Percentiles rank a stretch among this genome's conserved stretches.
These are phyloP conservation scores for Tricholauxania praeusta DNA, from an alignment of 2,888 invertebrate species.

Conservation along the genomic window DNA sequence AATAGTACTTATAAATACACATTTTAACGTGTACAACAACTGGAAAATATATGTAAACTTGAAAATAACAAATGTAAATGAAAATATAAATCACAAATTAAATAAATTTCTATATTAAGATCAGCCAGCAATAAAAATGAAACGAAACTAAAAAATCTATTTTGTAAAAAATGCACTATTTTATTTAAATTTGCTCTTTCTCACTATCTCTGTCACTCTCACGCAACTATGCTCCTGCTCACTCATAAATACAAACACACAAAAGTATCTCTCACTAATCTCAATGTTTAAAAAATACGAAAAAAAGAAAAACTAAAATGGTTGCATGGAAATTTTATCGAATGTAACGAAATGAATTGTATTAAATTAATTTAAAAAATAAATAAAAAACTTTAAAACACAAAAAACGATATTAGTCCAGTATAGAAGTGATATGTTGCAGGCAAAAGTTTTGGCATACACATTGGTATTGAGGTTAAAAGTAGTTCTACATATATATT, in stretches of 20 bases:
- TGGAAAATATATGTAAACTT: not conserved
- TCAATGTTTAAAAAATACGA: constrained; percentile 29
- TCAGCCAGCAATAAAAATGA: too few species aligned
- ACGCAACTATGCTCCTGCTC: constrained; percentile 10
- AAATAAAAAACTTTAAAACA: too few species aligned
- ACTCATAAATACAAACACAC: not conserved
- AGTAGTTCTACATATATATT: too few species aligned
- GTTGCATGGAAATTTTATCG: constrained; percentile 35
- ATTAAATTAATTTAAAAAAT: too few species aligned
- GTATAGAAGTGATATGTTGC: too few species aligned
- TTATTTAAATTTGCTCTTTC: constrained; percentile 3
- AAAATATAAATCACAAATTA: constrained; percentile 3
- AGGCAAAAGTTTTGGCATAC: too few species aligned
- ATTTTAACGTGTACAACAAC: not conserved
- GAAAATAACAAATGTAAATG: not conserved
- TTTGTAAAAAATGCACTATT: not conserved
- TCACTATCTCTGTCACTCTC: not conserved
- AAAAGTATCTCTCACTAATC: constrained; percentile 22
- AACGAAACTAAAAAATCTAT: too few species aligned
- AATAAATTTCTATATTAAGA: not conserved
- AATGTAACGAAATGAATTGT: not conserved
- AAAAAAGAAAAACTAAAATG: constrained; percentile 10
- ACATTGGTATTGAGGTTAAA: too few species aligned
- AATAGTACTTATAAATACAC: constrained; percentile 8
- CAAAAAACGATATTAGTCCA: too few species aligned